These are phyloP conservation scores for Nephrotoma flavescens DNA, from an alignment of 2,888 invertebrate species.

Conservation along the genomic window DNA sequence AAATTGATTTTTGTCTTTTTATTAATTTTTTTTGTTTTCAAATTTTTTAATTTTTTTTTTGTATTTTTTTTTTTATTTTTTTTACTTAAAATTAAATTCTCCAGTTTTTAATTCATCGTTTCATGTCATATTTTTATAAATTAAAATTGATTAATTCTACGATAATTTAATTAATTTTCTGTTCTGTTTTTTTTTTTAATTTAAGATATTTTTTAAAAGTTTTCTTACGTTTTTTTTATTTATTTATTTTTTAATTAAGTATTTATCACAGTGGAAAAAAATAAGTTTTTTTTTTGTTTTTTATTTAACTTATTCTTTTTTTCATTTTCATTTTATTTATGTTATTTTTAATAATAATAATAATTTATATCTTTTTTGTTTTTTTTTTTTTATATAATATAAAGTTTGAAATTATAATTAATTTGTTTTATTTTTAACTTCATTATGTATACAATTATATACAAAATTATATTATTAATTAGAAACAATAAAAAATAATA, in stretches of 20 bases:
- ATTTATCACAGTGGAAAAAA: background rate
- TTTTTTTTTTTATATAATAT: background rate
- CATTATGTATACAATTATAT: background rate
- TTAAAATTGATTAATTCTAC: slow-evolving; percentile 2
- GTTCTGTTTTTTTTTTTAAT: background rate
- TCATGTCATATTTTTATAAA: background rate
- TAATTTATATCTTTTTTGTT: background rate
- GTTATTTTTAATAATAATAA: background rate
- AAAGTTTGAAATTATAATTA: background rate
- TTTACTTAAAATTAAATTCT: slow-evolving; percentile 3
- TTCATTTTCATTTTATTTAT: background rate
- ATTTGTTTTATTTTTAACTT: background rate
- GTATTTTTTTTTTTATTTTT: background rate
- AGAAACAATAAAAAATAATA: background rate
- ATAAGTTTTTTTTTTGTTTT: background rate
- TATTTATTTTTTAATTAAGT: background rate
- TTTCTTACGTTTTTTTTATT: background rate
- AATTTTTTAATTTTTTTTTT: background rate
- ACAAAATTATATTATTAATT: background rate
- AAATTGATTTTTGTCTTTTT: slow-evolving; percentile 1
- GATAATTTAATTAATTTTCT: slow-evolving; percentile 4
- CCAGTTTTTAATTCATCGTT: background rate
- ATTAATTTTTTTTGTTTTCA: slow-evolving; percentile 1
- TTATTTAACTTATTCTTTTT: background rate
- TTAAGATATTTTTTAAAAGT: background rate